Conservation (phyloP, 2,797 vertebrate species). For the Sciaenops ocellatus region DNA sequence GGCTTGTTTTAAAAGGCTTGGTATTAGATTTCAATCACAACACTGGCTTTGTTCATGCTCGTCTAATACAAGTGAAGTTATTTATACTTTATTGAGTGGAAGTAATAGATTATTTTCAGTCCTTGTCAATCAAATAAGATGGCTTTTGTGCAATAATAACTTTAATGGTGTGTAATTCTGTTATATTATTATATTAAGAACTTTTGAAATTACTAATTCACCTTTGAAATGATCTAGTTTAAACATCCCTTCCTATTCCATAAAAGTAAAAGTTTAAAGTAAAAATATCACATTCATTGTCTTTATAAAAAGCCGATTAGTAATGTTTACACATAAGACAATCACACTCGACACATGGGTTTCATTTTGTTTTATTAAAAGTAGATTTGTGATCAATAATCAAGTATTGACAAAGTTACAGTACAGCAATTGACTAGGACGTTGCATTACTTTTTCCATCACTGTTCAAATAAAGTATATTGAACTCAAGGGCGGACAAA, state of each 20-base stretch:
- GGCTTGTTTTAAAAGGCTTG: neutral
- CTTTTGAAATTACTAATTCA: neutral
- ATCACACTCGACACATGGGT: no score
- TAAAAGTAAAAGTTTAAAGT: neutral
- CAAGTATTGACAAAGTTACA: neutral
- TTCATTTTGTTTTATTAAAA: neutral
- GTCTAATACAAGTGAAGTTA: neutral
- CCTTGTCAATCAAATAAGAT: neutral
- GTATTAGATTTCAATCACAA: conserved; percentile 31
- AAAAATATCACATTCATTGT: neutral
- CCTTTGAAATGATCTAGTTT: neutral
- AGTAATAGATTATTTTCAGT: neutral
- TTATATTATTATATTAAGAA: neutral
- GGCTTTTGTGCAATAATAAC: neutral
- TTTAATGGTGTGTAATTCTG: neutral
- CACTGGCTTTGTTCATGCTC: conserved; percentile 4
- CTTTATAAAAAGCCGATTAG: neutral
- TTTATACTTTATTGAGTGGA: neutral
- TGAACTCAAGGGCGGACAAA: neutral
- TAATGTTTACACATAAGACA: neutral
- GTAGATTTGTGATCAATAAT: neutral
- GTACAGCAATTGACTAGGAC: neutral
- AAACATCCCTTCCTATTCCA: neutral
- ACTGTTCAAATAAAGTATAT: neutral
- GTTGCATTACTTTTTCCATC: neutral